Conservation (phyloP, 2,888 invertebrate genomes). For the Meta bourneti region DNA sequence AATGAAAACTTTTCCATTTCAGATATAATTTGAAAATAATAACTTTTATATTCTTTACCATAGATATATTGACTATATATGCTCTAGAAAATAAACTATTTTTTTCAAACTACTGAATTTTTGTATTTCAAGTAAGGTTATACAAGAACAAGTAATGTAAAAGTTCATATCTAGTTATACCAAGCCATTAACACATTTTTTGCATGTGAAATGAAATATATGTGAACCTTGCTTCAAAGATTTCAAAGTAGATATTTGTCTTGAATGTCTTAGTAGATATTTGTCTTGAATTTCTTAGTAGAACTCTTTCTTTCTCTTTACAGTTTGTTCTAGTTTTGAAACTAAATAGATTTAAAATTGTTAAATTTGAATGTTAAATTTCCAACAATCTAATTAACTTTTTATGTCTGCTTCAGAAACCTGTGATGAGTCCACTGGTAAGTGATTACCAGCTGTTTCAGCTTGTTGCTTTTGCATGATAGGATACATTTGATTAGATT, state of each 20-base stretch:
- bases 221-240: conserved; percentile 3
- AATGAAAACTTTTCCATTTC: too few relatives aligned
- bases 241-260: conserved; percentile 3
- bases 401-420: conserved; percentile 75
- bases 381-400: conserved; percentile 64
- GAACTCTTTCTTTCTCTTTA: conserved; percentile 31
- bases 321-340: conserved; percentile 20
- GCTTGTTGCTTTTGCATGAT: conserved; percentile 73
- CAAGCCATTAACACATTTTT: too few relatives aligned
- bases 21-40: too few relatives aligned
- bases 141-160: too few relatives aligned
- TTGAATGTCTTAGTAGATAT: neutral
- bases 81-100: too few relatives aligned
- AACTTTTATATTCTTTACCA: too few relatives aligned
- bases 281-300: conserved; percentile 2
- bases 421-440: conserved; percentile 74
- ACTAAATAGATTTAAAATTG: conserved; percentile 1
- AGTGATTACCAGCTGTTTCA: conserved; percentile 73
- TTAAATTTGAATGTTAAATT: conserved; percentile 47
- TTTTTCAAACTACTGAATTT: too few relatives aligned
- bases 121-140: too few relatives aligned
- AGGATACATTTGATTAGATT: conserved; percentile 21
- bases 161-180: too few relatives aligned
- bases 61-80: too few relatives aligned
- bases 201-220: neutral